A percentile compares a stretch with the other conserved stretches of the same genome.
phyloP scores from a whole-genome alignment of 2,113 vertebrate genomes.

The Malurus cyaneus region DNA sequence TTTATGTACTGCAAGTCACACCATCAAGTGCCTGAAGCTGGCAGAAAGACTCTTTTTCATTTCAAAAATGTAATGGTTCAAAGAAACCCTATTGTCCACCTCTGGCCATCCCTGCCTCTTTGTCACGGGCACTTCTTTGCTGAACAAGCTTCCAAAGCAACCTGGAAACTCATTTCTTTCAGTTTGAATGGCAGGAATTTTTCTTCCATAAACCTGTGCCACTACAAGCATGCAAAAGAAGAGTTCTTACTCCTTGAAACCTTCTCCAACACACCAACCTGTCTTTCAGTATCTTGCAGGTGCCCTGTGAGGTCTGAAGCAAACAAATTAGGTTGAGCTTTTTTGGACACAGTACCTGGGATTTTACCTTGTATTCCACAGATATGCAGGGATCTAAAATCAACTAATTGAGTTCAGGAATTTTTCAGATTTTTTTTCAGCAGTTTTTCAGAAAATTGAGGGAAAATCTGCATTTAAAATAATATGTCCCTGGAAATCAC shows the following conservation, averaged over 20 bases:
- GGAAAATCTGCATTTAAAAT: neutral
- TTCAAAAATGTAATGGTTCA: neutral
- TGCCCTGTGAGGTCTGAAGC: neutral
- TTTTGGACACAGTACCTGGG: neutral
- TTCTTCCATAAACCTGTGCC: neutral
- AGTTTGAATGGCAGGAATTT: neutral
- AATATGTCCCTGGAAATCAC: neutral
- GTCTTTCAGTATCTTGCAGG: neutral
- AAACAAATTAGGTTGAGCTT: neutral
- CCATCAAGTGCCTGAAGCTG: neutral
- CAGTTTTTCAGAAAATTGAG: neutral
- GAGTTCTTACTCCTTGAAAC: neutral
- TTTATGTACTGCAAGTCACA: neutral
- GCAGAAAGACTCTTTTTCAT: neutral
- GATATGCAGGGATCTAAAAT: neutral
- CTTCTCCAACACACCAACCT: neutral
- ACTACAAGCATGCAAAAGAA: neutral
- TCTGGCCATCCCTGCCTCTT: neutral
- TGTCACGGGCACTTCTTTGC: neutral
- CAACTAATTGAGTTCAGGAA: neutral
- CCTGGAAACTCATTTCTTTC: neutral
- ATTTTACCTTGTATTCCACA: neutral
- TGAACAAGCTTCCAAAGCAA: neutral
- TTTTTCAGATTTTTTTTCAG: neutral
- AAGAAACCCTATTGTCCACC: neutral